These are phyloP conservation scores for Poecilia velifera DNA, from an alignment of 2,797 vertebrate species.

Conservation along the genomic window DNA sequence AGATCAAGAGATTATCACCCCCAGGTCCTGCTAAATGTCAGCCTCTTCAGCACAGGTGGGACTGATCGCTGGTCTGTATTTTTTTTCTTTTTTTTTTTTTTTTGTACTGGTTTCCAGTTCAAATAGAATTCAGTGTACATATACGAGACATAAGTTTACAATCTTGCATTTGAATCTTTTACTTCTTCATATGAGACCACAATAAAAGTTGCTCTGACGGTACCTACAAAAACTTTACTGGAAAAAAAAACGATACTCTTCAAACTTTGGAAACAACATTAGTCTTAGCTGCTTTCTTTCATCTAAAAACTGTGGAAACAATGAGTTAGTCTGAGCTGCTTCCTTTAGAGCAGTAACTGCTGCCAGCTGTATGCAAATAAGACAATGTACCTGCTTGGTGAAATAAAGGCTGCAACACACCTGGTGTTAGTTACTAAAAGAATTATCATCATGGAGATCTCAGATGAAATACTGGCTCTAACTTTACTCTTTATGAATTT, in stretches of 20 bases:
- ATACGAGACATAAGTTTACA: background rate
- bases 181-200: background rate
- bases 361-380: constrained; percentile 74
- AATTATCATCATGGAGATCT: background rate
- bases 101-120: background rate
- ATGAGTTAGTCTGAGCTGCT: constrained; percentile 20
- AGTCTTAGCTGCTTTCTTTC: background rate
- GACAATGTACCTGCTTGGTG: constrained; percentile 29
- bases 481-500: background rate
- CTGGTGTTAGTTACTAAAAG: constrained; percentile 36
- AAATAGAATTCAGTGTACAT: constrained; percentile 5
- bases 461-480: background rate
- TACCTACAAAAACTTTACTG: background rate
- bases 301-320: constrained; percentile 3
- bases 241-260: background rate
- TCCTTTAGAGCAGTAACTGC: constrained; percentile 30
- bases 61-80: constrained; percentile 4
- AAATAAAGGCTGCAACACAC: constrained; percentile 16
- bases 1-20: constrained; percentile 30
- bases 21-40: constrained; percentile 52
- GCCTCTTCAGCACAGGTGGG: background rate
- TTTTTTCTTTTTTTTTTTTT: background rate
- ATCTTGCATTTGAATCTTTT: background rate
- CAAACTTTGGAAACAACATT: background rate
- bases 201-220: constrained; percentile 1